These are phyloP conservation scores for Rhaphigaster nebulosa DNA, from an alignment of 2,888 invertebrate genomes.

Conservation along the genomic window DNA sequence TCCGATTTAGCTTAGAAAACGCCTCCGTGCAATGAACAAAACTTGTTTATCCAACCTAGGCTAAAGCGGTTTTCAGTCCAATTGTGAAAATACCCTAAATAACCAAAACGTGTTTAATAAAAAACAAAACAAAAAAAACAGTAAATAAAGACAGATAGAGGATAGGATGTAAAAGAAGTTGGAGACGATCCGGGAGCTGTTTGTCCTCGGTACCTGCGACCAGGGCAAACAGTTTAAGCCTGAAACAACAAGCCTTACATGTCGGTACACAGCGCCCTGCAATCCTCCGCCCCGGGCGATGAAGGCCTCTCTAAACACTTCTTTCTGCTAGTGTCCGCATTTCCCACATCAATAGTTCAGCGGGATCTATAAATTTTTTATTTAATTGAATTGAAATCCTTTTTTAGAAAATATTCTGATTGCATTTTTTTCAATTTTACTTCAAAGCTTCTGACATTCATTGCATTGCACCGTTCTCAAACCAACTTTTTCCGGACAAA, in stretches of 20 bases:
- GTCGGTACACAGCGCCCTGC: neutral
- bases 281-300: neutral
- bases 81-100: slow-evolving; percentile 9
- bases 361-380: neutral
- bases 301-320: slow-evolving; percentile 4
- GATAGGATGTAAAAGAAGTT: neutral
- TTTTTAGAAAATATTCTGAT: neutral
- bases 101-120: neutral
- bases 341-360: neutral
- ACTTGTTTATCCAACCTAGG: neutral
- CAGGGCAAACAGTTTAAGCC: slow-evolving; percentile 25
- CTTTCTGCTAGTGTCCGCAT: neutral
- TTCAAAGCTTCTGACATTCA: no score
- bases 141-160: neutral
- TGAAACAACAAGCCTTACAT: slow-evolving; percentile 46
- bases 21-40: neutral
- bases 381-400: neutral
- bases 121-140: neutral
- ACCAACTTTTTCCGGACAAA: no score
- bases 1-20: neutral
- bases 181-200: neutral
- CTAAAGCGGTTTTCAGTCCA: neutral
- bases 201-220: neutral
- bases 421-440: neutral
- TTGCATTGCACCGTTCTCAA: no score